Base-by-base conservation (phyloP, 2,113 vertebrate genomes). In the Nanorana parkeri region DNA sequence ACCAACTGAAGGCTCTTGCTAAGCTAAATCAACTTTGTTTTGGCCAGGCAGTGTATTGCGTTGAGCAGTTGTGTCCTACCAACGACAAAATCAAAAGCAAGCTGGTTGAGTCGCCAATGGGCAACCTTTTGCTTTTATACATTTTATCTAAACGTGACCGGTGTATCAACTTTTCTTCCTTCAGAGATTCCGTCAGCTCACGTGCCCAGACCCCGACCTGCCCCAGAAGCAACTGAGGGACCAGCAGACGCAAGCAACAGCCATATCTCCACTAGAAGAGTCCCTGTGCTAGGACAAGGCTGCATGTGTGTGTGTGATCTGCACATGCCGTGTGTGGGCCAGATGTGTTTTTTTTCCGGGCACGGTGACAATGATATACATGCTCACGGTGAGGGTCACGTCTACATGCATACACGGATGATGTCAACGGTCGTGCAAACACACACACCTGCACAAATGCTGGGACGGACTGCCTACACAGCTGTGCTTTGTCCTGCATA, bases 121-220 rank as follows among this genome's bases (percentile, higher is more conserved):
- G n/a, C 26, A 32, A 1, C 16, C 17, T 17, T 36, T 32, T 8
- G 20, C 10, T 36, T 36, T 19, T 17, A 29, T 29, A 3, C 29
- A 29, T 29, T 36, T 5, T 36, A 20, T 66, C 17, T 8, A 6
- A 19, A 20, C 28, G 21, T 61, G 10, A 61, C 5, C 58, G 28
- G 3, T 26, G 3, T 55, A 28, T 73, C 7, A 56, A 5, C 11
- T 68, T 5, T 84, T 89, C 85, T 75, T 72, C 73, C 88, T 88
- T 17, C 90, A 94, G 94, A 91, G 92, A 80, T 69, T 94, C 23
- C 87, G 36, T 21, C 92, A 93, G 65, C 90, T 94, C 21, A 82
- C 86, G 69, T 91, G 92, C 80, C 92, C 94, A 36, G 91, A 92
- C 28, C 89, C 92, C 77, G 92, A 94, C 55, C 86, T 93, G 74